These are phyloP conservation scores for Chrysolina haemoptera DNA, from an alignment of 2,888 invertebrate genomes.

Conservation along the genomic window DNA sequence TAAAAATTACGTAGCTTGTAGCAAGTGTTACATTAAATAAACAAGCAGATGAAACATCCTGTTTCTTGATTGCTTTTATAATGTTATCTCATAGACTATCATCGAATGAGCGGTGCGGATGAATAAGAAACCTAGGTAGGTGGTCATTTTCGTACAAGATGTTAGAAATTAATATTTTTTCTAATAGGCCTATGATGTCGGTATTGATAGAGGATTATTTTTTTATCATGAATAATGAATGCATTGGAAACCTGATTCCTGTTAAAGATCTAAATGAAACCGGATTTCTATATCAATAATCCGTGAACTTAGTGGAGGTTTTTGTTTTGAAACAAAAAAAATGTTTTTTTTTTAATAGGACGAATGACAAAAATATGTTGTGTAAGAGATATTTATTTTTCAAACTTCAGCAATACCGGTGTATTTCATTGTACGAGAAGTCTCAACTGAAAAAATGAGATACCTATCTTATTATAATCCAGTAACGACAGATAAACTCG, in stretches of 20 bases:
- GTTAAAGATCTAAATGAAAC: not conserved
- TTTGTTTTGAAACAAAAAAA: too few species aligned
- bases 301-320: too few species aligned
- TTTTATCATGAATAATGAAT: not conserved
- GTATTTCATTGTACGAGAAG: too few species aligned
- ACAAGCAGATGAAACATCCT: conserved; percentile 42
- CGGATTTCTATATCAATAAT: not conserved
- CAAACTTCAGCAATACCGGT: too few species aligned
- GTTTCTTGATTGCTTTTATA: conserved; percentile 43
- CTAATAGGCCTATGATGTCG: conserved; percentile 18
- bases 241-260: not conserved
- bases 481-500: too few species aligned
- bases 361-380: too few species aligned
- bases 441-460: too few species aligned
- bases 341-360: too few species aligned
- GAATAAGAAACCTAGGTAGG: conserved; percentile 41
- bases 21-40: conserved; percentile 42
- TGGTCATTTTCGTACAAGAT: conserved; percentile 34
- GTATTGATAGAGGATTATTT: conserved; percentile 12
- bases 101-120: conserved; percentile 34
- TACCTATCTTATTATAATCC: too few species aligned
- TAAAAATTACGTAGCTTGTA: conserved; percentile 37
- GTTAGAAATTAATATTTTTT: conserved; percentile 25
- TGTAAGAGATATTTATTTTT: too few species aligned
- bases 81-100: conserved; percentile 43